A percentile compares a stretch with the other conserved stretches of the same genome.
Conservation (phyloP, 2,888 invertebrate species). For the Papilio gigon region DNA sequence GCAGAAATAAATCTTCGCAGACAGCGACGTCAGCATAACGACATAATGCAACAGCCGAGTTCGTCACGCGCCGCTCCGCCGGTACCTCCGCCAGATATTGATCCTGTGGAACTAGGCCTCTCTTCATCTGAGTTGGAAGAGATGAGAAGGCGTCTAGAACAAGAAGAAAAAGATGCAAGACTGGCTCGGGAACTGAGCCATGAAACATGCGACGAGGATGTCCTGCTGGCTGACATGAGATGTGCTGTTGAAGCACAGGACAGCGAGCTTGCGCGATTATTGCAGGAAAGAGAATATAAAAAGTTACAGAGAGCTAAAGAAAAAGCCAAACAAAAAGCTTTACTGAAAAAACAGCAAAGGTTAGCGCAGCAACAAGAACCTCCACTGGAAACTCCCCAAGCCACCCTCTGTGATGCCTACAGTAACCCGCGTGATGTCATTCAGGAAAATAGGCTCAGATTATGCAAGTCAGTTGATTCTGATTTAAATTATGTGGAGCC, state of each 20-base stretch:
- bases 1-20: constrained; percentile 75
- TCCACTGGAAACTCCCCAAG: constrained; percentile 52
- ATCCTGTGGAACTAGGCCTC: constrained; percentile 71
- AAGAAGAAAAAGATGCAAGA: constrained; percentile 74
- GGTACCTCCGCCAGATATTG: constrained; percentile 47
- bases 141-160: constrained; percentile 69
- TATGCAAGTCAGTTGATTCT: constrained; percentile 77
- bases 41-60: constrained; percentile 66
- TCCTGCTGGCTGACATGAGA: constrained; percentile 72
- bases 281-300: constrained; percentile 77
- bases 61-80: constrained; percentile 60
- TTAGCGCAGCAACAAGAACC: constrained; percentile 57
- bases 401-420: constrained; percentile 75
- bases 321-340: constrained; percentile 74
- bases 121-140: constrained; percentile 71
- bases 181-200: constrained; percentile 71
- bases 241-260: constrained; percentile 79
- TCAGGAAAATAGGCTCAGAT: constrained; percentile 66
- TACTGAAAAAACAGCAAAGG: constrained; percentile 75
- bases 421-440: constrained; percentile 76
- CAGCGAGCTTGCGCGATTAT: constrained; percentile 70
- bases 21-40: constrained; percentile 62
- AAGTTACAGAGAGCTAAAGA: constrained; percentile 77
- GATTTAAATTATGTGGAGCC: constrained; percentile 78
- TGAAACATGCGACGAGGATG: constrained; percentile 67